phyloP scores from a whole-genome alignment of 2,888 invertebrate species.

The Ecdyonurus torrentis region DNA sequence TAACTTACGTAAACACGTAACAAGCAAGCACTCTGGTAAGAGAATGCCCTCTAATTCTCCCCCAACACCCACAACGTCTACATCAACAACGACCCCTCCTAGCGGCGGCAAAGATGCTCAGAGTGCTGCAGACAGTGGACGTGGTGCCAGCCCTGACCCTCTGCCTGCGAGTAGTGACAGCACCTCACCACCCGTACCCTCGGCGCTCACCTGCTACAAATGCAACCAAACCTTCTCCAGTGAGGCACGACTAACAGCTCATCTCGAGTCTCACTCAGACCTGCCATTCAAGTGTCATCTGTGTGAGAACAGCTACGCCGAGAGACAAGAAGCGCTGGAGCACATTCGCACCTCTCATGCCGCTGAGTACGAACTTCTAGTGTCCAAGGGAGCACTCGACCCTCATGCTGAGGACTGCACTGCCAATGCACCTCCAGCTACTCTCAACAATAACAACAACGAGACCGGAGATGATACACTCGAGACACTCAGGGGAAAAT shows the following conservation, averaged over 20 bases:
- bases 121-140: slow-evolving; percentile 18
- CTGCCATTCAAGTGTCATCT: slow-evolving; percentile 83
- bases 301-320: slow-evolving; percentile 73
- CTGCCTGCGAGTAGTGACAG: slow-evolving; percentile 18
- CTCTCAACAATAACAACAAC: slow-evolving; percentile 13
- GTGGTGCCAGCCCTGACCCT: slow-evolving; percentile 19
- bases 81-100: slow-evolving; percentile 17
- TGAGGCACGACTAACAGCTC: slow-evolving; percentile 2
- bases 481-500: slow-evolving; percentile 55
- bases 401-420: slow-evolving; percentile 32
- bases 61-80: slow-evolving; percentile 21
- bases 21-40: slow-evolving; percentile 42
- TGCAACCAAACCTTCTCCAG: slow-evolving; percentile 4
- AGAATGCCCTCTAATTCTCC: slow-evolving; percentile 18
- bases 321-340: slow-evolving; percentile 59
- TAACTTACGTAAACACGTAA: slow-evolving; percentile 61
- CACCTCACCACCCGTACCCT: slow-evolving; percentile 16
- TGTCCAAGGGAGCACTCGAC: slow-evolving; percentile 63
- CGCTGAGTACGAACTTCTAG: slow-evolving; percentile 62
- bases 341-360: slow-evolving; percentile 63
- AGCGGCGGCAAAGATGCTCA: slow-evolving; percentile 15
- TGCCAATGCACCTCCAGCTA: slow-evolving; percentile 18
- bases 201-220: slow-evolving; percentile 13
- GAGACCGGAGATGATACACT: slow-evolving; percentile 22
- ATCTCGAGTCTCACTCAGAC: slow-evolving; percentile 29